Conservation (phyloP, 2,888 invertebrate genomes). For the Apantesis nais region DNA sequence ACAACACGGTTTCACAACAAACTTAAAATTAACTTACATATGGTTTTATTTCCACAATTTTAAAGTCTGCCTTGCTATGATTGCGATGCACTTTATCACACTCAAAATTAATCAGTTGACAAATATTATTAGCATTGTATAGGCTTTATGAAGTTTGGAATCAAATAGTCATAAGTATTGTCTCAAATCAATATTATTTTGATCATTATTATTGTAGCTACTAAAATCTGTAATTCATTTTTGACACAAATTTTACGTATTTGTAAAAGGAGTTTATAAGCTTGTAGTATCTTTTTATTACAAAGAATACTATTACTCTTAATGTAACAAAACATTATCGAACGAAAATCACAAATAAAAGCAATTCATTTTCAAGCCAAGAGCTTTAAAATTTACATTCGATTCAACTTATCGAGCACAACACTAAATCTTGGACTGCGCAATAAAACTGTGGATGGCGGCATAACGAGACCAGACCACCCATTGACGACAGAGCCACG, state of each 20-base stretch:
- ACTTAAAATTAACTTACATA: not conserved
- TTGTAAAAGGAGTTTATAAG: not conserved
- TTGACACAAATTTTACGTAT: too few species aligned
- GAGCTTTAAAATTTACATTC: conserved; percentile 26
- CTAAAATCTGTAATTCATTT: too few species aligned
- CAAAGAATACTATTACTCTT: not conserved
- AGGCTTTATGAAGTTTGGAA: too few species aligned
- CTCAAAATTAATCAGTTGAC: not conserved
- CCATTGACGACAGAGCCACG: conserved; percentile 20
- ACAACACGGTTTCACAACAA: not conserved
- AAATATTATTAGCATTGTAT: not conserved
- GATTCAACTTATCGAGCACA: conserved; percentile 26
- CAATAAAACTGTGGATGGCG: conserved; percentile 36
- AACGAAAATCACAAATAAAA: conserved; percentile 9
- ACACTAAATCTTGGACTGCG: conserved; percentile 40
- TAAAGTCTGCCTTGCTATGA: not conserved
- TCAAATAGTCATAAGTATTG: too few species aligned
- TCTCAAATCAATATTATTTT: too few species aligned
- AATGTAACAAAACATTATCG: not conserved
- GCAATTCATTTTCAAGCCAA: conserved; percentile 15
- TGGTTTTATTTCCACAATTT: not conserved
- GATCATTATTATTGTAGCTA: too few species aligned
- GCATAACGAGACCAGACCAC: conserved; percentile 31
- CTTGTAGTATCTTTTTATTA: not conserved
- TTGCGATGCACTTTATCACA: not conserved